phyloP scores from a whole-genome alignment of 2,797 vertebrate genomes.

The Typhlichthys subterraneus region DNA sequence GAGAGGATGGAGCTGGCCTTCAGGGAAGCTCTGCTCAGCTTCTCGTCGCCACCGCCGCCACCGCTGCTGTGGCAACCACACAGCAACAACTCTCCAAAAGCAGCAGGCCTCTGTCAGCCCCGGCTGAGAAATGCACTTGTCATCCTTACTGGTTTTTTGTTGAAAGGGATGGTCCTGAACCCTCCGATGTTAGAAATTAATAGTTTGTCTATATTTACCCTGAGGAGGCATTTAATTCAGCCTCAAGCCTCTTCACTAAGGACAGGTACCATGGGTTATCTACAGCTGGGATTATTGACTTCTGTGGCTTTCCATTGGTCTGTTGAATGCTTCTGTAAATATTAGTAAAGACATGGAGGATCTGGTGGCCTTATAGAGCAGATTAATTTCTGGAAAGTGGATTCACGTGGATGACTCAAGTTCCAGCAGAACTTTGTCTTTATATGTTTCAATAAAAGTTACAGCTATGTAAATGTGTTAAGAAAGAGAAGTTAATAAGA shows the following conservation, averaged over 20 bases:
- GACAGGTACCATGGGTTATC: slow-evolving; percentile 23
- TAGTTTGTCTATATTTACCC: not conserved
- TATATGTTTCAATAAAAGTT: slow-evolving; percentile 8
- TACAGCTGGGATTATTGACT: slow-evolving; percentile 20
- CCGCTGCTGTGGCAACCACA: slow-evolving; percentile 63
- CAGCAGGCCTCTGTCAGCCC: slow-evolving; percentile 24
- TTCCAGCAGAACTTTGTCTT: slow-evolving; percentile 7
- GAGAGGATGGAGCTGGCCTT: slow-evolving; percentile 60
- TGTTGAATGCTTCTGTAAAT: slow-evolving; percentile 9
- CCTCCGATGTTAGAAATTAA: not conserved
- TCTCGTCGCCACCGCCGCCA: slow-evolving; percentile 53
- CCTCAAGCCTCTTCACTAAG: slow-evolving; percentile 8
- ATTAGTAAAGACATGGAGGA: slow-evolving; percentile 4
- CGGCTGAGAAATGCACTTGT: slow-evolving; percentile 29
- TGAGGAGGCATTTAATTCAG: slow-evolving; percentile 21
- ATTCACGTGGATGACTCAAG: slow-evolving; percentile 4
- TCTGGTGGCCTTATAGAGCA: slow-evolving; percentile 2
- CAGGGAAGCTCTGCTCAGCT: slow-evolving; percentile 52
- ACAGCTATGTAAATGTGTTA: not conserved
- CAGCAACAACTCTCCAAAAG: slow-evolving; percentile 60
- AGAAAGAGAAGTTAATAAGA: no score
- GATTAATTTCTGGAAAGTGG: slow-evolving; percentile 18
- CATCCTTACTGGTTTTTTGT: slow-evolving; percentile 13
- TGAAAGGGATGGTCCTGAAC: not conserved
- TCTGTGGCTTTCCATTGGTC: slow-evolving; percentile 13